Conservation (phyloP, 1,140 invertebrate species). For the Diorhabda elongata region DNA sequence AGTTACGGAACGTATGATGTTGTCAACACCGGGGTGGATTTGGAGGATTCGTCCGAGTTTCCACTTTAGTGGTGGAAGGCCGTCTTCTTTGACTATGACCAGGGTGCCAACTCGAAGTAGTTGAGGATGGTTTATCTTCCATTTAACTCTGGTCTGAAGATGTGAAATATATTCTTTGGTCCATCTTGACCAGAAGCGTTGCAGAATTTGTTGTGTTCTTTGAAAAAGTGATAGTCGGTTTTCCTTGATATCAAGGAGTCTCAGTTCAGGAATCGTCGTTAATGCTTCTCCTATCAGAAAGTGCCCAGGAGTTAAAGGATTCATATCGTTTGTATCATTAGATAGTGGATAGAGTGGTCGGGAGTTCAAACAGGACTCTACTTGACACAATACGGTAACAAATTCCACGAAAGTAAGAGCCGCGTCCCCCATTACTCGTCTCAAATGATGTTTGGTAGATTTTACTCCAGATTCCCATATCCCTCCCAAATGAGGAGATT, state of each 20-base stretch:
- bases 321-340: too few relatives aligned
- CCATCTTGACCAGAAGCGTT: constrained; percentile 37
- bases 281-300: too few relatives aligned
- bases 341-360: too few relatives aligned
- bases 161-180: constrained; percentile 31
- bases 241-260: constrained; percentile 21
- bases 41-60: constrained; percentile 36
- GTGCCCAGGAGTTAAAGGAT: too few relatives aligned
- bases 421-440: too few relatives aligned
- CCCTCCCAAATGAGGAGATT: too few relatives aligned
- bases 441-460: too few relatives aligned
- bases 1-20: constrained; percentile 31
- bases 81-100: constrained; percentile 30
- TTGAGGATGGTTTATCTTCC: constrained; percentile 7
- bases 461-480: too few relatives aligned
- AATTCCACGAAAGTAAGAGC: constrained; percentile 40
- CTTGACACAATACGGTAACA: constrained; percentile 31
- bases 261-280: constrained; percentile 38
- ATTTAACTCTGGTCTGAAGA: constrained; percentile 30
- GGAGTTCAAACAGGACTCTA: constrained; percentile 41
- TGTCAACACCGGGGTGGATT: constrained; percentile 34
- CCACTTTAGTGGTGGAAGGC: constrained; percentile 29
- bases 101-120: constrained; percentile 18
- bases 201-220: constrained; percentile 30
- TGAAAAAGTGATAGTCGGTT: constrained; percentile 31